Evolutionary conservation across 1,140 invertebrate species (phyloP), one percentile per base, ranked within the genome.

Genomic region (Drosophila murphyi): DNA sequence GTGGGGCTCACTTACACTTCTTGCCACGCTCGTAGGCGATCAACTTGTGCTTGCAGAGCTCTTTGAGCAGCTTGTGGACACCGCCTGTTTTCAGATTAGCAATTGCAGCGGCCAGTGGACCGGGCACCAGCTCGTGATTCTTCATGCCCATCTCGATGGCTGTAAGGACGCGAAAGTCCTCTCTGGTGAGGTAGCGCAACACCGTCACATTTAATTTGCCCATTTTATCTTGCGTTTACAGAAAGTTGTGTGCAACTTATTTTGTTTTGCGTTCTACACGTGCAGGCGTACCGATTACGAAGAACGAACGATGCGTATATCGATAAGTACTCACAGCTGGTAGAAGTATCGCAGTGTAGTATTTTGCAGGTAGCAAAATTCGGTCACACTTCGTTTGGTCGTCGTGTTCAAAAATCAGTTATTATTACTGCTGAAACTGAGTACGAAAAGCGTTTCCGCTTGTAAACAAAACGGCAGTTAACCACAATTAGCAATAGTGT

Each of bases 81-180:
- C 98, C 99, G 35, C 99, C 99, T 82, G 97, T 95, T 75, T 96
- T 96, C 3, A 99, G 94, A 93, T 97, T 97, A 35, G 99, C 98
- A 91, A 99, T 99, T n/a, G 97, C 96, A 34, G 98, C 97, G 8
- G 97, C 96, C 20, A 99, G 93, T 0, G 96, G 94, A 3, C 95
- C 95, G 2, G 98, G 98, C 2, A 99, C 98, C 3, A 99, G 93
- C 93, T 99, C 98, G 91, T 99, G 99, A 92, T 99, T 99, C 92
- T 99, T 99, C 98, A 99, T 99, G 6, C 98, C 98, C 98, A 99
- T 99, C 94, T 99, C 98, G 93, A 99, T 96, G 10, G 98, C 97
- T 73, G 97, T 98, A 10, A 99, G 93, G 20, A 99, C 97, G 70
- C 98, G 94, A 93, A 99, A 99, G 92, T 99, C 97, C 92, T 99